phyloP scores from a whole-genome alignment of 2,797 vertebrate species.

The Acestrorhynchus altus region DNA sequence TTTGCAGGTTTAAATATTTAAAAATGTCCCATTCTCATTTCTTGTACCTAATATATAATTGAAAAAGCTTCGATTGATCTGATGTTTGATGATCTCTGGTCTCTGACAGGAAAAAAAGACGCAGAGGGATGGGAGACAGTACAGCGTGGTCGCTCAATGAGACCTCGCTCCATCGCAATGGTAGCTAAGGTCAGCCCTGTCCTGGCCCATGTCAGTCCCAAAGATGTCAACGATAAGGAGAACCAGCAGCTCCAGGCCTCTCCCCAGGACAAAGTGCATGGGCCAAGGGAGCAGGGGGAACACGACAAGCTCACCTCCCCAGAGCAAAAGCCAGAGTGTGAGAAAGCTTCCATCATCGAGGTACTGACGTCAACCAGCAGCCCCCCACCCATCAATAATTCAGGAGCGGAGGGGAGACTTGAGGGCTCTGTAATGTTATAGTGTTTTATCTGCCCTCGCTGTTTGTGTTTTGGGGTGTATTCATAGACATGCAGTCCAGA shows the following conservation, averaged over 20 bases:
- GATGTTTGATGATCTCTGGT: neutral
- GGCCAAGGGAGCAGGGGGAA: conserved; percentile 55
- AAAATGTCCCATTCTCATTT: too few relatives aligned
- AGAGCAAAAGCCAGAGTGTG: conserved; percentile 58
- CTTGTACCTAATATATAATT: too few relatives aligned
- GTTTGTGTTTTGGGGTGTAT: conserved; percentile 79
- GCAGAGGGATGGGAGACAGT: conserved; percentile 98
- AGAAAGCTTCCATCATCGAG: conserved; percentile 73
- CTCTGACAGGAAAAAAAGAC: conserved; percentile 85
- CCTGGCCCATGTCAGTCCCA: conserved; percentile 71
- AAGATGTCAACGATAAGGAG: conserved; percentile 84
- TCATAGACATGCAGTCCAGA: conserved; percentile 73
- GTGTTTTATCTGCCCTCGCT: conserved; percentile 71
- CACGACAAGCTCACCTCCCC: conserved; percentile 54
- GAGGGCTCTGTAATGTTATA: conserved; percentile 62
- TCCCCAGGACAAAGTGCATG: conserved; percentile 61
- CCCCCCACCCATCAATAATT: conserved; percentile 74
- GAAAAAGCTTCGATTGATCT: too few relatives aligned
- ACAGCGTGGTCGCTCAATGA: conserved; percentile 92
- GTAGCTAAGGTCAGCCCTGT: conserved; percentile 79
- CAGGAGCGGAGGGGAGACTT: conserved; percentile 52
- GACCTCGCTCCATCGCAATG: conserved; percentile 85
- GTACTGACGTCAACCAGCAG: conserved; percentile 72
- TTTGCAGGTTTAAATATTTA: too few relatives aligned
- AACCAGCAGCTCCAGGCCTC: conserved; percentile 69